Evolutionary conservation across 2,113 vertebrate genomes (phyloP).

Genomic region (Xiphophorus maculatus): DNA sequence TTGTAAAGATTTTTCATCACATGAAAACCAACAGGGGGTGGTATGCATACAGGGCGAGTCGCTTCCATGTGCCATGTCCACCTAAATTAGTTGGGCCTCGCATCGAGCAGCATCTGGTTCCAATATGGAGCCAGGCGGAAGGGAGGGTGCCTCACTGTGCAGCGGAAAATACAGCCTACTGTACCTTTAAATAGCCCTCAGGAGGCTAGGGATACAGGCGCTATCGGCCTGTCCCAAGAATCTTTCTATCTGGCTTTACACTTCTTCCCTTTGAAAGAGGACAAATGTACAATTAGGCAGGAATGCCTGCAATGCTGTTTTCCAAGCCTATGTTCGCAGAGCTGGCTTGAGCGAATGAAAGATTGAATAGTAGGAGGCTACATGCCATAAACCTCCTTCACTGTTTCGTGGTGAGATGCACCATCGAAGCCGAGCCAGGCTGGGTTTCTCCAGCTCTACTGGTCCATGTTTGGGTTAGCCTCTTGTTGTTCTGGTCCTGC

Average conservation of each 20-base stretch:
- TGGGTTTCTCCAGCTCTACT: constrained; percentile 57
- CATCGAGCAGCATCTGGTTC: constrained; percentile 86
- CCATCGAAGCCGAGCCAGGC: constrained; percentile 55
- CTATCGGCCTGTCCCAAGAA: constrained; percentile 79
- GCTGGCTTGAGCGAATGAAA: constrained; percentile 45
- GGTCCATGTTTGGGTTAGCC: constrained; percentile 67
- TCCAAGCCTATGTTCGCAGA: constrained; percentile 59
- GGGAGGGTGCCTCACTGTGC: constrained; percentile 83
- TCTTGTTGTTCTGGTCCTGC: constrained; percentile 72
- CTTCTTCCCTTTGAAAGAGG: constrained; percentile 80
- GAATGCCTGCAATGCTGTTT: constrained; percentile 81
- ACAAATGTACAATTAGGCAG: constrained; percentile 85
- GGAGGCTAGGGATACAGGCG: constrained; percentile 80
- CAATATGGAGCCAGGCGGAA: constrained; percentile 84
- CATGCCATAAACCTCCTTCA: constrained; percentile 47
- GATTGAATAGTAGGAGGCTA: constrained; percentile 50
- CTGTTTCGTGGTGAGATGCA: constrained; percentile 61
- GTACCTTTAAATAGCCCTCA: constrained; percentile 86
- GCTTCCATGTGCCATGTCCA: constrained; percentile 82
- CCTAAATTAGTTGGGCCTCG: constrained; percentile 83
- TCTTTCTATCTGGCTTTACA: constrained; percentile 80
- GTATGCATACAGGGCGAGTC: constrained; percentile 80
- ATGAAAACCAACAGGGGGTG: constrained; percentile 83
- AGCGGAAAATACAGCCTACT: constrained; percentile 85
- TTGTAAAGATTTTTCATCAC: constrained; percentile 76